These are phyloP conservation scores for Tolmerus cingulatus DNA, from an alignment of 2,888 invertebrate genomes.

Conservation along the genomic window DNA sequence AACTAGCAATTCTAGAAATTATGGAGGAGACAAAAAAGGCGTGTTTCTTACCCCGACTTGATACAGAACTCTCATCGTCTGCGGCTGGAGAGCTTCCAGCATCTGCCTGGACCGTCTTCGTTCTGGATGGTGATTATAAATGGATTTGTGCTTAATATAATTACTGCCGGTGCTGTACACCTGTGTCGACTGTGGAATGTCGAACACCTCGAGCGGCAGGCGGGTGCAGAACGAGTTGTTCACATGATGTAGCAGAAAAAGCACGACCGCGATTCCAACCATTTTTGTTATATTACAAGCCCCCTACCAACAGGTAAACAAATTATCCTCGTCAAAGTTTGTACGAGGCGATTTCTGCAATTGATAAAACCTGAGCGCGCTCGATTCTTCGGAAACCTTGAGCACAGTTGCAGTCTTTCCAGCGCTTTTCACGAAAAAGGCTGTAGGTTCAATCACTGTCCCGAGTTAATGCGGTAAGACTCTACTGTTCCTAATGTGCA, in stretches of 20 bases:
- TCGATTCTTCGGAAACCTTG: neutral
- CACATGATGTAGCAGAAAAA: constrained; percentile 48
- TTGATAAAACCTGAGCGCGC: neutral
- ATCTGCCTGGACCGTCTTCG: constrained; percentile 64
- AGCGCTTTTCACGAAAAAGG: neutral
- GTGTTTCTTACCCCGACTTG: constrained; percentile 64
- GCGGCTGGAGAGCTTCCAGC: constrained; percentile 66
- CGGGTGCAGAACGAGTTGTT: constrained; percentile 57
- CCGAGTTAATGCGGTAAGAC: neutral
- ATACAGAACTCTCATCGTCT: constrained; percentile 73
- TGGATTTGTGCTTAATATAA: constrained; percentile 39
- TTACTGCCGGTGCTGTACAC: constrained; percentile 44
- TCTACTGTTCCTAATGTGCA: neutral
- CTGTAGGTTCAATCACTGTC: constrained; percentile 1
- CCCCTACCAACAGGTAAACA: neutral
- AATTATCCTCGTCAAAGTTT: constrained; percentile 14
- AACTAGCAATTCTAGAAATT: neutral
- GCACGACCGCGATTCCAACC: constrained; percentile 49
- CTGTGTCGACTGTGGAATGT: constrained; percentile 54
- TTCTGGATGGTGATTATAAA: constrained; percentile 53
- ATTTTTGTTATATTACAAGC: constrained; percentile 44
- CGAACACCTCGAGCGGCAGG: constrained; percentile 61
- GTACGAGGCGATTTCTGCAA: neutral
- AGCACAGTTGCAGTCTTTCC: neutral
- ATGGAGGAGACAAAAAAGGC: neutral